A percentile compares a stretch with the other conserved stretches of the same genome.
These are phyloP conservation scores for Eurosta solidaginis DNA, from an alignment of 1,140 invertebrate genomes.

Conservation along the genomic window DNA sequence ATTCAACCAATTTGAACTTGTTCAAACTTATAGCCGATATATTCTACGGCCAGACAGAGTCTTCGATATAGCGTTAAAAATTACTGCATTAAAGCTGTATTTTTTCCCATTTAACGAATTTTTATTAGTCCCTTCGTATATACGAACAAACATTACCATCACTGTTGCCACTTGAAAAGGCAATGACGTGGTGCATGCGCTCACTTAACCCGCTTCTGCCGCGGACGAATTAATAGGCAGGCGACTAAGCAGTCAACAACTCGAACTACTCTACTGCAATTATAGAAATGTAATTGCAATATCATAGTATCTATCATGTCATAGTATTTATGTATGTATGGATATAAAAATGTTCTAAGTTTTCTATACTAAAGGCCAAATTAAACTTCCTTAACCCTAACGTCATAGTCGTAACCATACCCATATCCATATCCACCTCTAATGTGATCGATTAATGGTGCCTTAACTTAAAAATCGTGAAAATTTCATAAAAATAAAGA, in stretches of 20 bases:
- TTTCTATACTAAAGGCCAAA: not conserved
- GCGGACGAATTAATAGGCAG: not conserved
- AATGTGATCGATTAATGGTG: too few relatives aligned
- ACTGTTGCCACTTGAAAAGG: not conserved
- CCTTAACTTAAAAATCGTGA: too few relatives aligned
- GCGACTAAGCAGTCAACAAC: not conserved
- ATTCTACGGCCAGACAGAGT: too few relatives aligned
- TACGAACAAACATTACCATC: not conserved
- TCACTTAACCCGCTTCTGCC: not conserved
- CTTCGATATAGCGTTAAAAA: too few relatives aligned
- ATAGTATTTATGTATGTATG: not conserved
- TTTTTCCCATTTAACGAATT: too few relatives aligned
- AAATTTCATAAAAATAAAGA: too few relatives aligned
- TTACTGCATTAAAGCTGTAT: too few relatives aligned
- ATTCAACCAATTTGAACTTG: too few relatives aligned
- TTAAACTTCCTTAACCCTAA: too few relatives aligned
- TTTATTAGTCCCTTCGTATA: not conserved
- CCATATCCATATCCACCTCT: too few relatives aligned
- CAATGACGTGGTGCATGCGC: conserved; percentile 8
- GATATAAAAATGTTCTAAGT: not conserved
- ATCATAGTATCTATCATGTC: not conserved
- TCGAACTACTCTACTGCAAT: not conserved
- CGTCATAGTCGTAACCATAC: too few relatives aligned
- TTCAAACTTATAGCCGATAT: too few relatives aligned
- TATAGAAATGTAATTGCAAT: conserved; percentile 13